A percentile compares a stretch with the other conserved stretches of the same genome.
phyloP scores from a whole-genome alignment of 2,888 invertebrate genomes.

The Suillia variegata region DNA sequence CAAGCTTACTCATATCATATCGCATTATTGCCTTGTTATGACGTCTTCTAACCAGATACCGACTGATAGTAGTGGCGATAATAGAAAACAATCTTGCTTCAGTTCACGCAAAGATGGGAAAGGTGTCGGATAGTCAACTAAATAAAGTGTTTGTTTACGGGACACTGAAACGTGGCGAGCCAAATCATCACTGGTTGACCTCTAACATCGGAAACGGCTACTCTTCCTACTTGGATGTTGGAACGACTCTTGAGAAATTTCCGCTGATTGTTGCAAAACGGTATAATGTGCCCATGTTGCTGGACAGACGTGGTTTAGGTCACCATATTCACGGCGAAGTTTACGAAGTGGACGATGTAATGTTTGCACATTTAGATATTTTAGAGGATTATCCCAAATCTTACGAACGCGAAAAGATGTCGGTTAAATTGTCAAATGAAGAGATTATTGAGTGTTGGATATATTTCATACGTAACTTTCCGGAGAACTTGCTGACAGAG shows the following conservation, averaged over 20 bases:
- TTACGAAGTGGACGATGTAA: slow-evolving; percentile 78
- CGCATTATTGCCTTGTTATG: too few relatives aligned
- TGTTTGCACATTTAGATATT: slow-evolving; percentile 76
- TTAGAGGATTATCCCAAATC: slow-evolving; percentile 84
- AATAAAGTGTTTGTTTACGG: slow-evolving; percentile 90
- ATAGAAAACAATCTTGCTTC: too few relatives aligned
- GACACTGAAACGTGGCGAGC: slow-evolving; percentile 84
- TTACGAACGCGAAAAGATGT: slow-evolving; percentile 69
- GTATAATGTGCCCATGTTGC: slow-evolving; percentile 88
- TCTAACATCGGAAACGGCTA: slow-evolving; percentile 69
- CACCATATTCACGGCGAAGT: slow-evolving; percentile 76
- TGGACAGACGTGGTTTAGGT: slow-evolving; percentile 74
- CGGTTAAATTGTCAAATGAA: slow-evolving; percentile 33
- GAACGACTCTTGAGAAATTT: slow-evolving; percentile 72
- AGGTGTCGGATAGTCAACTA: slow-evolving; percentile 43
- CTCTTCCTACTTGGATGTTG: slow-evolving; percentile 71
- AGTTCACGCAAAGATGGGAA: too few relatives aligned
- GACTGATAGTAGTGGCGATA: too few relatives aligned
- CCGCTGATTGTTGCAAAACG: slow-evolving; percentile 86
- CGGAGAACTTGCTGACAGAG: slow-evolving; percentile 55
- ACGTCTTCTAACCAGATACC: too few relatives aligned
- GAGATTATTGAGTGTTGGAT: slow-evolving; percentile 68
- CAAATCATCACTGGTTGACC: slow-evolving; percentile 79
- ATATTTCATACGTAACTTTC: slow-evolving; percentile 79
- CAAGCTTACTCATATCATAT: too few relatives aligned